phyloP scores from a whole-genome alignment of 2,797 vertebrate species.

The Craterocephalus amniculus region DNA sequence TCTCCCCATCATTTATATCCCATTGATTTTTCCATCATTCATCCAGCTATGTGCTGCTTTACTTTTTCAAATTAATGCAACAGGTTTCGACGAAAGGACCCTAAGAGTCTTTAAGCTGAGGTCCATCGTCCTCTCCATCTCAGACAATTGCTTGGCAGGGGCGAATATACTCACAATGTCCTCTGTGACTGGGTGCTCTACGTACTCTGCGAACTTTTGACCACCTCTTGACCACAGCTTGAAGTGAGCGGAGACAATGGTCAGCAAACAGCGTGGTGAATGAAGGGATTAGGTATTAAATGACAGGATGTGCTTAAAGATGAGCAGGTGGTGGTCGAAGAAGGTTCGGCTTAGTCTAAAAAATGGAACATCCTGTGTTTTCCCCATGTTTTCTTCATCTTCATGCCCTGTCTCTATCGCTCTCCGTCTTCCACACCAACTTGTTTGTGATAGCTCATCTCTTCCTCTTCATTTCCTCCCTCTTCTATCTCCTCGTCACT shows the following conservation, averaged over 20 bases:
- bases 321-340: slow-evolving; percentile 80
- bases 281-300: slow-evolving; percentile 85
- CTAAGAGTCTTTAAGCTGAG: slow-evolving; percentile 35
- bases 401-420: slow-evolving; percentile 46
- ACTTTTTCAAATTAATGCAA: not conserved
- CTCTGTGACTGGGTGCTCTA: slow-evolving; percentile 62
- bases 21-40: not conserved
- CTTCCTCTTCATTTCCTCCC: slow-evolving; percentile 47
- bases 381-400: slow-evolving; percentile 27
- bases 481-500: slow-evolving; percentile 46
- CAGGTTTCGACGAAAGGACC: slow-evolving; percentile 21
- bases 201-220: slow-evolving; percentile 82
- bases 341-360: slow-evolving; percentile 74
- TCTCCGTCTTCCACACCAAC: slow-evolving; percentile 52
- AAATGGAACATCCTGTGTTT: slow-evolving; percentile 64
- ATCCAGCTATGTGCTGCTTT: not conserved
- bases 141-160: slow-evolving; percentile 73
- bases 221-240: slow-evolving; percentile 82
- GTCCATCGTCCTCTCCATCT: slow-evolving; percentile 31
- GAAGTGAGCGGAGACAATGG: slow-evolving; percentile 79
- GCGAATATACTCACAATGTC: slow-evolving; percentile 63
- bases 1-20: not conserved
- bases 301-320: slow-evolving; percentile 81
- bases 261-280: slow-evolving; percentile 75
- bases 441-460: slow-evolving; percentile 38